Conservation (phyloP, 2,113 vertebrate genomes). For the Ia io region DNA sequence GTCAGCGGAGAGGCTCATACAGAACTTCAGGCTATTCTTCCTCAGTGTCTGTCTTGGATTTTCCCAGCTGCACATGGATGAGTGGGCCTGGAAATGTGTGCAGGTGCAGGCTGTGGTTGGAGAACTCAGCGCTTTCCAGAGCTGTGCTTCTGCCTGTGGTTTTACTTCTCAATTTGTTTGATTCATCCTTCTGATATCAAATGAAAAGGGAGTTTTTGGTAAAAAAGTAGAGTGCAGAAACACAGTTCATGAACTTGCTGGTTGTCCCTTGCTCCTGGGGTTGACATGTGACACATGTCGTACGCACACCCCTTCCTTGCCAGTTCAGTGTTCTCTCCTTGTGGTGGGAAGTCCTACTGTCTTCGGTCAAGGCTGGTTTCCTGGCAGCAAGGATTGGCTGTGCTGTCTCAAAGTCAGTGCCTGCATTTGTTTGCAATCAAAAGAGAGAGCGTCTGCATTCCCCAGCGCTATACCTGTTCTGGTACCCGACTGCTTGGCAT, state of each 20-base stretch:
- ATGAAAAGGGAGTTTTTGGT: not conserved
- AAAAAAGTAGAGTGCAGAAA: not conserved
- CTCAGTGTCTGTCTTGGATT: not conserved
- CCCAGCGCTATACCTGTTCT: rapidly evolving
- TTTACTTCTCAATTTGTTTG: not conserved
- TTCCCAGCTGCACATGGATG: not conserved
- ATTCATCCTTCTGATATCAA: not conserved
- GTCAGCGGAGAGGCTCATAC: not conserved
- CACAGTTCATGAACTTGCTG: not conserved
- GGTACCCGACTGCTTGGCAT: not conserved
- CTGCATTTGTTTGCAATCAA: not conserved
- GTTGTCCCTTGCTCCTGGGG: not conserved
- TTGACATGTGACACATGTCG: not conserved
- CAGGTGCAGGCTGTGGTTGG: not conserved
- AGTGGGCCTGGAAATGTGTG: too few relatives aligned
- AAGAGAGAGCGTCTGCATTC: rapidly evolving
- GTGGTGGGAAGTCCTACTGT: too few relatives aligned
- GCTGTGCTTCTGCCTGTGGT: not conserved
- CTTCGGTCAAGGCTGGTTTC: not conserved
- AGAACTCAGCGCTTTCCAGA: not conserved
- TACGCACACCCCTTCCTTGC: not conserved
- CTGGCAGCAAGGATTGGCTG: rapidly evolving
- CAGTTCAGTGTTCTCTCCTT: rapidly evolving
- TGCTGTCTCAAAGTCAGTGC: rapidly evolving
- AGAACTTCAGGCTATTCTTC: not conserved